Conservation (phyloP, 2,888 invertebrate species). For the Leptopilina drosophilae region DNA sequence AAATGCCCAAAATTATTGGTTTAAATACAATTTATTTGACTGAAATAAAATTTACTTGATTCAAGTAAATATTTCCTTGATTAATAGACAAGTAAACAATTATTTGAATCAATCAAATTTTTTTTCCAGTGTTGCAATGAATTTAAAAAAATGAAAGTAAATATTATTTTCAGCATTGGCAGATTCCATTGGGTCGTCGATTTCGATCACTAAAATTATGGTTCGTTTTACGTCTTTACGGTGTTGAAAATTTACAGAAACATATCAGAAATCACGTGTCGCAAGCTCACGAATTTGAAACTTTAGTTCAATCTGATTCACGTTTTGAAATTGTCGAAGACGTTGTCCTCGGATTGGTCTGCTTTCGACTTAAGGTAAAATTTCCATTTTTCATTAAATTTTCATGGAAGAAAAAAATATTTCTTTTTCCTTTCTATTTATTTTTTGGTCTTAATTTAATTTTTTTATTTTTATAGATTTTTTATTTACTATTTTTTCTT, state of each 20-base stretch:
- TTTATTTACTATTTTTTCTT: no score
- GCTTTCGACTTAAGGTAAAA: conserved; percentile 91
- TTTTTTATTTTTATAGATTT: no score
- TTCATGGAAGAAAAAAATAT: background rate
- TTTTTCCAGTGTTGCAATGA: no score
- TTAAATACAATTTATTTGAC: no score
- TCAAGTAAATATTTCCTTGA: no score
- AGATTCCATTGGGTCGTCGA: conserved; percentile 95
- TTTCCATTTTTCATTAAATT: conserved; percentile 23
- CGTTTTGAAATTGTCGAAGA: conserved; percentile 94
- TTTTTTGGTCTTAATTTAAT: no score
- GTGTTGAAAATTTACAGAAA: conserved; percentile 91
- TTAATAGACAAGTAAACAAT: no score
- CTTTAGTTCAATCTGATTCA: conserved; percentile 85
- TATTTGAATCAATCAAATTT: no score
- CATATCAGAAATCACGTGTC: conserved; percentile 91
- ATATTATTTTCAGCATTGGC: conserved; percentile 86
- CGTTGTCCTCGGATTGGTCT: conserved; percentile 96
- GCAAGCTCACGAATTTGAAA: conserved; percentile 92
- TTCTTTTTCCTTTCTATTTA: no score
- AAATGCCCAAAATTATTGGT: no score
- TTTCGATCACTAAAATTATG: conserved; percentile 96
- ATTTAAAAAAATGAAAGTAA: no score
- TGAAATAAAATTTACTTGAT: no score
- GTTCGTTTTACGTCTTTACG: conserved; percentile 95